Conservation (phyloP, 2,888 invertebrate species). For the Zygothrica quintamaculata region DNA sequence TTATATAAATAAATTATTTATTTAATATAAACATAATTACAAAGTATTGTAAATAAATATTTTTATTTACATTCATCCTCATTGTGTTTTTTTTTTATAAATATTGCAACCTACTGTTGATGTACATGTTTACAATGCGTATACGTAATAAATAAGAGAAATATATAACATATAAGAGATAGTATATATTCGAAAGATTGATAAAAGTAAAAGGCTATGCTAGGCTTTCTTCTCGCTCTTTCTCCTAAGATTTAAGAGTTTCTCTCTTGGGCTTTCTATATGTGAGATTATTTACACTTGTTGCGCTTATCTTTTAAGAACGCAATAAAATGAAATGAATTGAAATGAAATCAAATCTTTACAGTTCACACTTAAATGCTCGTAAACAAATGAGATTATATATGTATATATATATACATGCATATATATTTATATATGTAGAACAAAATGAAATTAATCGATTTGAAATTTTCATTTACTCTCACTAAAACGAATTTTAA, state of each 20-base stretch:
- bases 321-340: conserved; percentile 38
- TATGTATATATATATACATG: not conserved
- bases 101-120: no score
- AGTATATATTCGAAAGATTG: no score
- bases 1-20: no score
- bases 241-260: conserved; percentile 2
- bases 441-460: conserved; percentile 34
- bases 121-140: no score
- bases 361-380: conserved; percentile 3
- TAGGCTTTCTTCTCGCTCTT: conserved; percentile 1
- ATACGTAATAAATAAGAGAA: no score
- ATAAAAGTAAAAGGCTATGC: no score
- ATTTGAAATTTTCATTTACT: conserved; percentile 31
- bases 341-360: not conserved
- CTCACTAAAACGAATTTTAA: conserved; percentile 25
- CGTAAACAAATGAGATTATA: conserved; percentile 46
- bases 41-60: no score
- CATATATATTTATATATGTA: not conserved
- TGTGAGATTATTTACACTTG: conserved; percentile 42
- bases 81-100: no score
- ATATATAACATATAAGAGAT: no score
- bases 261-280: conserved; percentile 7
- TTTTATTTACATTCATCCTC: no score
- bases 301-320: conserved; percentile 51
- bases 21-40: no score